A percentile compares a stretch with the other conserved stretches of the same genome.
These are phyloP conservation scores for Ataeniobius toweri DNA, from an alignment of 2,797 vertebrate genomes.

Conservation along the genomic window DNA sequence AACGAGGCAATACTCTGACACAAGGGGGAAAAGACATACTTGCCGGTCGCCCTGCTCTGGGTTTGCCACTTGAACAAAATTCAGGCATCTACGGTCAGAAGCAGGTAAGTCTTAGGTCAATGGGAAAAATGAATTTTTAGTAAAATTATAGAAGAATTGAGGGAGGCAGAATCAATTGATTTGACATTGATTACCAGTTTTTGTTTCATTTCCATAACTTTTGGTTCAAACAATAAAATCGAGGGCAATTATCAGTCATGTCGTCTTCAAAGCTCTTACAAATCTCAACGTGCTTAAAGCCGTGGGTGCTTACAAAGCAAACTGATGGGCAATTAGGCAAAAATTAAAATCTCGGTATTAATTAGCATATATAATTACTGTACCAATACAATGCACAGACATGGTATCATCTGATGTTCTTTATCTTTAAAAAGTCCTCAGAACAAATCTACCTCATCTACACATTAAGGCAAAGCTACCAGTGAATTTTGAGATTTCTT, in stretches of 20 bases:
- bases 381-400: conserved; percentile 7
- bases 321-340: conserved; percentile 29
- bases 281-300: neutral
- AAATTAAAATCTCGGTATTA: conserved; percentile 15
- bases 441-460: neutral
- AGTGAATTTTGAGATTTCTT: neutral
- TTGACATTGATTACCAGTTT: conserved; percentile 46
- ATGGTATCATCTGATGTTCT: neutral
- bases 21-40: conserved; percentile 76
- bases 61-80: conserved; percentile 78
- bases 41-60: conserved; percentile 74
- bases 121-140: conserved; percentile 52
- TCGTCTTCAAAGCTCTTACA: conserved; percentile 6
- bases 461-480: neutral
- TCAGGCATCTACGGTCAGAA: conserved; percentile 79
- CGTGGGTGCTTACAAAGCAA: conserved; percentile 17
- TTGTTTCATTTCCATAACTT: conserved; percentile 15
- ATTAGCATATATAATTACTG: conserved; percentile 3
- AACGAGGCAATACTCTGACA: conserved; percentile 72
- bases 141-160: conserved; percentile 59
- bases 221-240: conserved; percentile 11
- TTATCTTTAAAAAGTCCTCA: neutral
- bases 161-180: conserved; percentile 61
- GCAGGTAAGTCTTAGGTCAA: conserved; percentile 75
- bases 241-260: conserved; percentile 27